Evolutionary conservation across 2,113 vertebrate genomes (phyloP).

Genomic region (Chloropsis hardwickii): DNA sequence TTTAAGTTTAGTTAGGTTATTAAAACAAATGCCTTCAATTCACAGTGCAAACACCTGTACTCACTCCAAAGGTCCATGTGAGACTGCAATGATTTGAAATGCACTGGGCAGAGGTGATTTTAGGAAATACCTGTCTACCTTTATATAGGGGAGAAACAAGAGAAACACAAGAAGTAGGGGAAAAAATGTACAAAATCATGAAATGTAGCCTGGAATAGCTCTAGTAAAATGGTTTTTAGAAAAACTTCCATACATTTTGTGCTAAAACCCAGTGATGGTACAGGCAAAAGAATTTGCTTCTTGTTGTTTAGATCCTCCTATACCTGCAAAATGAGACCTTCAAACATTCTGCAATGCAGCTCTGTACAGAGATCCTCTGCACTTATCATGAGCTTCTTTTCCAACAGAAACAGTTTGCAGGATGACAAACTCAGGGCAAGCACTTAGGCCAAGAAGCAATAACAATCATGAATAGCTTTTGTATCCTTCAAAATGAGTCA

Average conservation of each 20-base stretch:
- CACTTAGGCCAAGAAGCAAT: background rate
- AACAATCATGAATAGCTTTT: conserved; percentile 16
- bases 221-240: background rate
- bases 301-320: background rate
- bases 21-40: background rate
- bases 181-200: background rate
- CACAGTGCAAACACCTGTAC: background rate
- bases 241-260: background rate
- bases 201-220: background rate
- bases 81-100: background rate
- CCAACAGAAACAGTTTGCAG: background rate
- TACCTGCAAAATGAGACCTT: background rate
- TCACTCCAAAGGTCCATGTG: background rate
- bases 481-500: conserved; percentile 28
- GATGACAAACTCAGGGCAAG: background rate
- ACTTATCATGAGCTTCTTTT: background rate
- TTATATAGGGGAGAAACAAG: background rate
- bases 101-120: background rate
- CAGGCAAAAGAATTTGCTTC: background rate
- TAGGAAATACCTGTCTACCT: rapidly evolving
- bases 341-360: background rate
- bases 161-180: background rate
- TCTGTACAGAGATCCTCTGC: background rate
- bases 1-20: background rate
- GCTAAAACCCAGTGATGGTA: background rate